A percentile compares a stretch with the other conserved stretches of the same genome.
Evolutionary conservation across 2,797 vertebrate genomes (phyloP).

Genomic region (Labroides dimidiatus): DNA sequence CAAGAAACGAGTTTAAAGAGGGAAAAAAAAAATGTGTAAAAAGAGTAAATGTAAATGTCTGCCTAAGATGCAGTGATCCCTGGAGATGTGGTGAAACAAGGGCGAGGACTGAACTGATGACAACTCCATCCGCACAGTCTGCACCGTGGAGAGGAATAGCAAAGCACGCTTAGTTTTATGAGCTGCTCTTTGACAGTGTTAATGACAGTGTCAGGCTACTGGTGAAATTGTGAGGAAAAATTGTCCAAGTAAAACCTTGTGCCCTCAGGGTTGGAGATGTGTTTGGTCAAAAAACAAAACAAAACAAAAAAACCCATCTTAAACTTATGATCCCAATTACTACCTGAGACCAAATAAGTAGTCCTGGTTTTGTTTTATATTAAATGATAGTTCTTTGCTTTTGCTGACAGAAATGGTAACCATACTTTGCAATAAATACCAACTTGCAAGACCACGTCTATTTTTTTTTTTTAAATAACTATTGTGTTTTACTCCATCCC

Average conservation of each 20-base stretch:
- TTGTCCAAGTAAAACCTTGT: slow-evolving; percentile 27
- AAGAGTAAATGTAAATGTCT: slow-evolving; percentile 77
- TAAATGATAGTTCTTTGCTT: no score
- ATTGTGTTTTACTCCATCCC: no score
- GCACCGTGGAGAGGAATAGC: slow-evolving; percentile 39
- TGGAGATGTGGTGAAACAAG: slow-evolving; percentile 79
- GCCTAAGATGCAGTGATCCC: slow-evolving; percentile 69
- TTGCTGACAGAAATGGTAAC: no score
- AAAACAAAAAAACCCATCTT: no score
- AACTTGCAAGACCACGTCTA: no score
- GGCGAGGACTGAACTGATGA: slow-evolving; percentile 79
- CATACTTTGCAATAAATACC: no score
- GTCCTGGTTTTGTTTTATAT: neutral
- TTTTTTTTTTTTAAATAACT: no score
- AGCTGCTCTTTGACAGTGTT: slow-evolving; percentile 69
- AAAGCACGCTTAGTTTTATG: slow-evolving; percentile 58
- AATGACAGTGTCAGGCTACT: slow-evolving; percentile 56
- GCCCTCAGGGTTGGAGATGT: slow-evolving; percentile 10
- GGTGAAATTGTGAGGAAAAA: slow-evolving; percentile 51
- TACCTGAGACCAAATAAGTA: neutral
- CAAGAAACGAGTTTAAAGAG: slow-evolving; percentile 72
- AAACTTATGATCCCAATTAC: no score
- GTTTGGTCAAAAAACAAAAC: neutral
- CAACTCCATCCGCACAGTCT: slow-evolving; percentile 67
- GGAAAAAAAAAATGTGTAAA: slow-evolving; percentile 43